These are phyloP conservation scores for Acronicta aceris DNA, from an alignment of 2,888 invertebrate species.

Conservation along the genomic window DNA sequence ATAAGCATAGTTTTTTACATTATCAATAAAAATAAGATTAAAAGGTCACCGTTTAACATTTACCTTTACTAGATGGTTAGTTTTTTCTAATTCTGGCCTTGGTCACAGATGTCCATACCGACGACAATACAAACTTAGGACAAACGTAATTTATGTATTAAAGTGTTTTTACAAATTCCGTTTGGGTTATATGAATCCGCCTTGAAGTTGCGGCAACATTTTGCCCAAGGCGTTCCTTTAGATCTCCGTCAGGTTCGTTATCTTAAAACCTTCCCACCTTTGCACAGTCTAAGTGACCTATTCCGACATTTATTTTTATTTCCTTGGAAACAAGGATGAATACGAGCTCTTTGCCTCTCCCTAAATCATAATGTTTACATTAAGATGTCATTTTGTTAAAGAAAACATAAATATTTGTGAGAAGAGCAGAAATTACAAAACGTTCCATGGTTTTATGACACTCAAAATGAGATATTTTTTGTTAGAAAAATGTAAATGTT, in stretches of 20 bases:
- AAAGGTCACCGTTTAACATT: no score
- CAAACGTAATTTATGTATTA: no score
- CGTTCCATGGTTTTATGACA: no score
- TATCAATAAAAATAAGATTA: no score
- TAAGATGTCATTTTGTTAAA: slow-evolving; percentile 5
- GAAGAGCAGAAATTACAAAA: slow-evolving; percentile 2
- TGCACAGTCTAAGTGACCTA: slow-evolving; percentile 24
- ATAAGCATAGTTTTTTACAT: no score
- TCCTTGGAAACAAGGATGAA: slow-evolving; percentile 26
- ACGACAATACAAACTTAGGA: no score
- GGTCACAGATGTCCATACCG: no score
- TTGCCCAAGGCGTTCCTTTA: slow-evolving; percentile 2
- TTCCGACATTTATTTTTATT: slow-evolving; percentile 36
- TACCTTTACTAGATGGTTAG: no score
- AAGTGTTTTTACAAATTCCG: no score
- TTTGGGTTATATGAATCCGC: not conserved
- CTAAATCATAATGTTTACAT: slow-evolving; percentile 21
- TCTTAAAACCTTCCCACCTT: slow-evolving; percentile 27
- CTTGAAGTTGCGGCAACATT: not conserved
- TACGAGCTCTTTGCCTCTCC: slow-evolving; percentile 9
- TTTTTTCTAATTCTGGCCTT: no score
- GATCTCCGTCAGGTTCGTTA: slow-evolving; percentile 43
- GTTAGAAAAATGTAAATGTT: no score
- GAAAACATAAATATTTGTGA: not conserved
- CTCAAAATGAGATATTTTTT: no score